Evolutionary conservation across 1,140 invertebrate species (phyloP).

Genomic region (Penaeus japonicus): DNA sequence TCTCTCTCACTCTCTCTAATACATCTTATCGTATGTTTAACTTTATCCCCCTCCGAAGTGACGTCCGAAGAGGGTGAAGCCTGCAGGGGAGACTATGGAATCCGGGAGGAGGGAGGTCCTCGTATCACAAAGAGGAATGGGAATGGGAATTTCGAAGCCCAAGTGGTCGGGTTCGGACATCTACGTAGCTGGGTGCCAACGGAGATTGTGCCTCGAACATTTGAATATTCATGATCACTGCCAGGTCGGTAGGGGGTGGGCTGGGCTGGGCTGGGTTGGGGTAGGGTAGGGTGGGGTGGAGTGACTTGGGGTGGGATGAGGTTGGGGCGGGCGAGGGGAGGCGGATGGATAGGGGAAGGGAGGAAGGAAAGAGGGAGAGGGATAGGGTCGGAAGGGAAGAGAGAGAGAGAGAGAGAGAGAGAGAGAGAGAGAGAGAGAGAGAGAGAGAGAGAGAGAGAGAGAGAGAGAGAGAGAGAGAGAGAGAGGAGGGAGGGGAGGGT

Average conservation of each 20-base stretch:
- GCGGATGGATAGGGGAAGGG: background rate
- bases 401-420: background rate
- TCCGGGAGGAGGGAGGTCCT: conserved; percentile 4
- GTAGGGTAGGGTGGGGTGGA: background rate
- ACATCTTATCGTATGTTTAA: too few relatives aligned
- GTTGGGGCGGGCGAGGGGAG: conserved; percentile 16
- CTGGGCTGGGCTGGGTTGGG: background rate
- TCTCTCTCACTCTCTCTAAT: background rate
- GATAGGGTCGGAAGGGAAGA: background rate
- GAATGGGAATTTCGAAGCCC: conserved; percentile 6
- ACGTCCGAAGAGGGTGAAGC: background rate
- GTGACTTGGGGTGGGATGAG: background rate
- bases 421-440: background rate
- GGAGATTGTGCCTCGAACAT: conserved; percentile 47
- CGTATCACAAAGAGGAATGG: conserved; percentile 37
- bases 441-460: conserved; percentile 7
- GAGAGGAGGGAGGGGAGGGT: background rate
- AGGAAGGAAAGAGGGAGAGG: background rate
- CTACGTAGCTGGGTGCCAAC: conserved; percentile 50
- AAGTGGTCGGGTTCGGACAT: conserved; percentile 41
- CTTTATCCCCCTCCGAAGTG: too few relatives aligned
- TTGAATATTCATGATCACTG: conserved; percentile 53
- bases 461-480: background rate
- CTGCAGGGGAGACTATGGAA: background rate
- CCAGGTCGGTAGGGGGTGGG: conserved; percentile 28